Evolutionary conservation across 2,888 invertebrate species (phyloP).

Genomic region (Cantharis rustica): DNA sequence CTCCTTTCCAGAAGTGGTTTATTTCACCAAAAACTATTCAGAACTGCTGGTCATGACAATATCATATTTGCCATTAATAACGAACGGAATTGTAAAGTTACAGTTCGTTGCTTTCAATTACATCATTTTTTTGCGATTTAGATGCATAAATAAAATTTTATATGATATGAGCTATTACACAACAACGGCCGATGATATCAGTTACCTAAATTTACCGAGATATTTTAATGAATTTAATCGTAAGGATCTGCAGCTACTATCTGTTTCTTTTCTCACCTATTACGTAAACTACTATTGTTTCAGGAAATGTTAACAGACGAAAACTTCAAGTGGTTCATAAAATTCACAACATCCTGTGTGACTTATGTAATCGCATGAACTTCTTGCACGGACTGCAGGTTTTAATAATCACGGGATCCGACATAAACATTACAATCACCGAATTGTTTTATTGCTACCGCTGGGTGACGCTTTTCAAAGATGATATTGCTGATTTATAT

Average conservation of each 20-base stretch:
- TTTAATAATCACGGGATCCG: slow-evolving; percentile 27
- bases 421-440: slow-evolving; percentile 30
- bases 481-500: slow-evolving; percentile 21
- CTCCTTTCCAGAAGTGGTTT: not conserved
- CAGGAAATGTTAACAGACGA: not conserved
- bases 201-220: not conserved
- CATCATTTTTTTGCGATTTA: not conserved
- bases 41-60: not conserved
- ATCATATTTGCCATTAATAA: slow-evolving; percentile 1
- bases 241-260: too few relatives aligned
- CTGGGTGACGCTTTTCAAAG: not conserved
- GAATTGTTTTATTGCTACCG: slow-evolving; percentile 32
- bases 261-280: too few relatives aligned
- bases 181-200: not conserved
- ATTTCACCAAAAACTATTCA: not conserved
- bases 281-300: not conserved
- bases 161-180: not conserved
- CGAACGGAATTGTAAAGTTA: slow-evolving; percentile 6
- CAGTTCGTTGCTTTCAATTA: slow-evolving; percentile 4
- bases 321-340: slow-evolving; percentile 26
- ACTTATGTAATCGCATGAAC: slow-evolving; percentile 27
- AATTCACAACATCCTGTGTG: slow-evolving; percentile 31
- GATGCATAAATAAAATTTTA: not conserved
- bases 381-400: slow-evolving; percentile 33
- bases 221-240: not conserved